A percentile compares a stretch with the other conserved stretches of the same genome.
Conservation (phyloP, 2,888 invertebrate species). For the Sesia apiformis region DNA sequence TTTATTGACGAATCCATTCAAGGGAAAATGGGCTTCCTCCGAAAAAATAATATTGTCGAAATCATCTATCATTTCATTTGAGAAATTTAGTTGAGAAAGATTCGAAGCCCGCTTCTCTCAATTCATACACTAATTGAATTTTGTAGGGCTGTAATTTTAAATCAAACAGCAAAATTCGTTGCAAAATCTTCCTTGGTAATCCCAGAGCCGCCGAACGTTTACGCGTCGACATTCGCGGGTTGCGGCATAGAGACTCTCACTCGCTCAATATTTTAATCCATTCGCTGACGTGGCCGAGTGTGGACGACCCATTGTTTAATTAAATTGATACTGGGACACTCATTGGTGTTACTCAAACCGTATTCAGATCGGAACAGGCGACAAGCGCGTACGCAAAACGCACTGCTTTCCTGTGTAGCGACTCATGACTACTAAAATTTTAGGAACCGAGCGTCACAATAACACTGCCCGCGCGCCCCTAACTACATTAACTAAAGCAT, state of each 20-base stretch:
- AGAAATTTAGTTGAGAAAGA: conserved; percentile 3
- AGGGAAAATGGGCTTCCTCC: conserved; percentile 20
- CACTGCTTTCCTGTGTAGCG: not conserved
- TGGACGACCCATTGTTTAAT: not conserved
- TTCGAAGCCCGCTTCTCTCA: conserved; percentile 8
- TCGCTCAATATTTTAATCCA: too few species aligned
- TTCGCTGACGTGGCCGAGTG: not conserved
- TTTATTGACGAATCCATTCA: conserved; percentile 19
- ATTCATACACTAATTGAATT: conserved; percentile 9
- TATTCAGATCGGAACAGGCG: not conserved
- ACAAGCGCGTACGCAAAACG: not conserved
- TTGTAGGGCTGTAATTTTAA: conserved; percentile 8
- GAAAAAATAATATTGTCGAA: conserved; percentile 10
- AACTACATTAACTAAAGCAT: too few species aligned
- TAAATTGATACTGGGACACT: not conserved
- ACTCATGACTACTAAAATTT: not conserved
- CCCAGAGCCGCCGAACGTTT: not conserved
- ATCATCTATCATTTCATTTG: conserved; percentile 5
- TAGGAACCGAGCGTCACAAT: too few species aligned
- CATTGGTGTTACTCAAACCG: not conserved
- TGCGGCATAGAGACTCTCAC: not conserved
- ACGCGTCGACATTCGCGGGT: not conserved
- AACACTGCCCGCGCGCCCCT: too few species aligned
- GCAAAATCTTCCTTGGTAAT: not conserved
- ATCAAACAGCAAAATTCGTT: not conserved